Conservation (phyloP, 2,113 vertebrate species). For the Oostethus manadensis region DNA sequence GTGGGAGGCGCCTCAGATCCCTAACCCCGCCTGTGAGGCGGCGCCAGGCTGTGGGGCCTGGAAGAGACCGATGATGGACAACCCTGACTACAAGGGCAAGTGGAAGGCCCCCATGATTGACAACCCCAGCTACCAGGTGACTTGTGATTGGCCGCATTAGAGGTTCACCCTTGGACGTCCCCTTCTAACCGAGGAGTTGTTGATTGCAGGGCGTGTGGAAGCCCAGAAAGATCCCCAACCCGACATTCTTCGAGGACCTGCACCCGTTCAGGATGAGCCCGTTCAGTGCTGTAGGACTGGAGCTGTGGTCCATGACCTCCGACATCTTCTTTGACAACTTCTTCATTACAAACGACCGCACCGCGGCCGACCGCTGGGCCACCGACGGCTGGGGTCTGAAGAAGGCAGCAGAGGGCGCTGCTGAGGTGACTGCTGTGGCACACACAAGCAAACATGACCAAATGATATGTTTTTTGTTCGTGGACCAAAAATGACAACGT, state of each 20-base stretch:
- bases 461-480: not conserved
- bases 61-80: constrained; percentile 89
- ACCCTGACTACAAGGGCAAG: constrained; percentile 96
- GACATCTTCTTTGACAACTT: constrained; percentile 99
- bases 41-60: constrained; percentile 91
- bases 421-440: constrained; percentile 74
- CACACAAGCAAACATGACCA: too few relatives aligned
- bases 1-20: constrained; percentile 95
- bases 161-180: too few relatives aligned
- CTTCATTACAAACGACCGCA: constrained; percentile 84
- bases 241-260: constrained; percentile 92
- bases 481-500: not conserved
- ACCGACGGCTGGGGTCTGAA: constrained; percentile 92
- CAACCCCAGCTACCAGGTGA: constrained; percentile 96
- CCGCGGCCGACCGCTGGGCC: constrained; percentile 86
- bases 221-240: constrained; percentile 91
- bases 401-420: constrained; percentile 91
- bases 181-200: not conserved
- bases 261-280: constrained; percentile 92
- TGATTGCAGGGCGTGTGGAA: constrained; percentile 89
- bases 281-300: constrained; percentile 87
- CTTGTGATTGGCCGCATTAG: not conserved
- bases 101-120: constrained; percentile 98
- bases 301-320: constrained; percentile 97
- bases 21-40: constrained; percentile 87